Percentiles rank a stretch among this genome's conserved stretches.
These are phyloP conservation scores for Archaeoteleia sp. DNA, from an alignment of 2,888 invertebrate species.

Conservation along the genomic window DNA sequence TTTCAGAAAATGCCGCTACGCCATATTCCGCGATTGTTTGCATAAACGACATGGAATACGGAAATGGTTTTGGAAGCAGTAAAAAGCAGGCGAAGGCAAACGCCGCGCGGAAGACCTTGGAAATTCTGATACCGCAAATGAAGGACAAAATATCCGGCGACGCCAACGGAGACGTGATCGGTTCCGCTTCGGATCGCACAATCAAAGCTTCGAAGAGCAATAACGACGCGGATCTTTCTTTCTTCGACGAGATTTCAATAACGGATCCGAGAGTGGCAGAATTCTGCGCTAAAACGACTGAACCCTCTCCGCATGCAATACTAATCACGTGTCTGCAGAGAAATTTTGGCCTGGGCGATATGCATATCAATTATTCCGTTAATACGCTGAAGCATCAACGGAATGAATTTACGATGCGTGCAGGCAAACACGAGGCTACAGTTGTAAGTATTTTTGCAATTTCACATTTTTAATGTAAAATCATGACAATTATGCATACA, in stretches of 20 bases:
- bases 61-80: slow-evolving; percentile 94
- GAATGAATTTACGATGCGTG: slow-evolving; percentile 95
- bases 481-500: not conserved
- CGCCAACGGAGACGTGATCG: slow-evolving; percentile 74
- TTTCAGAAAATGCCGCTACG: slow-evolving; percentile 88
- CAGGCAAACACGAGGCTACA: slow-evolving; percentile 92
- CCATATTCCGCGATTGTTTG: slow-evolving; percentile 96
- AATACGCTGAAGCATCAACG: slow-evolving; percentile 92
- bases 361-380: slow-evolving; percentile 90
- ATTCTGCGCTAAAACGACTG: slow-evolving; percentile 96
- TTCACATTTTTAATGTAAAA: slow-evolving; percentile 28
- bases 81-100: slow-evolving; percentile 97
- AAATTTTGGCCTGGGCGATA: slow-evolving; percentile 93
- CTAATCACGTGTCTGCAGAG: slow-evolving; percentile 92
- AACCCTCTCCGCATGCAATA: slow-evolving; percentile 95
- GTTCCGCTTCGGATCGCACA: slow-evolving; percentile 71
- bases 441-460: slow-evolving; percentile 76
- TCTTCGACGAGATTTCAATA: slow-evolving; percentile 94
- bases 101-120: slow-evolving; percentile 91
- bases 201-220: slow-evolving; percentile 71
- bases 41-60: slow-evolving; percentile 95
- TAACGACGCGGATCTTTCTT: slow-evolving; percentile 75
- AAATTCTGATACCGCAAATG: slow-evolving; percentile 95
- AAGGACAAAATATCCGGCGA: slow-evolving; percentile 85
- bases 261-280: slow-evolving; percentile 96